These are phyloP conservation scores for Ptilorrhoa leucosticta DNA, from an alignment of 2,113 vertebrate species.

Conservation along the genomic window DNA sequence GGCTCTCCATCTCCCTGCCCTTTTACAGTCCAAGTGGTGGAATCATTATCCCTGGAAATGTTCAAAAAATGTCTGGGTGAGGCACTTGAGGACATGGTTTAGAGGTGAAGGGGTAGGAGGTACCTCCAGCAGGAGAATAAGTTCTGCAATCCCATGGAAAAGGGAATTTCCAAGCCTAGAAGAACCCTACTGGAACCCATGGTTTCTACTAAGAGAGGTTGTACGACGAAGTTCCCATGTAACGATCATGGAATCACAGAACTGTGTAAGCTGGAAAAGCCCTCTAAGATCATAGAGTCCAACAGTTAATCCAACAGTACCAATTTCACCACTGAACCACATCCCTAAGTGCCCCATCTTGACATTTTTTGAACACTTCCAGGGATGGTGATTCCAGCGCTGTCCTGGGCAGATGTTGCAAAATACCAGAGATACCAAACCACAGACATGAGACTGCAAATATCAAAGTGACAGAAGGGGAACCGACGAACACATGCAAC, in stretches of 20 bases:
- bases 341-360: not conserved
- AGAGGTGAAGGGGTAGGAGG: not conserved
- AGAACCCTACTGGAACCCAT: not conserved
- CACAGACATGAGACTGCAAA: not conserved
- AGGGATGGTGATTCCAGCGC: not conserved
- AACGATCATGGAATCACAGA: not conserved
- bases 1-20: not conserved
- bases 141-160: not conserved
- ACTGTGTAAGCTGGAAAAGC: not conserved
- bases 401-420: not conserved
- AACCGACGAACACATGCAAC: fast-evolving
- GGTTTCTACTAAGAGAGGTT: not conserved
- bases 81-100: not conserved
- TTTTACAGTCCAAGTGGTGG: not conserved
- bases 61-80: not conserved
- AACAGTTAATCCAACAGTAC: not conserved
- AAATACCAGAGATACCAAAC: not conserved
- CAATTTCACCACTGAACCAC: not conserved
- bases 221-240: fast-evolving
- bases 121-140: not conserved
- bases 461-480: not conserved
- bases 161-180: not conserved
- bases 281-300: not conserved
- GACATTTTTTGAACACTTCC: not conserved
- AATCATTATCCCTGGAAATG: not conserved